These are phyloP conservation scores for Podarcis cretensis DNA, from an alignment of 2,113 vertebrate genomes.

Conservation along the genomic window DNA sequence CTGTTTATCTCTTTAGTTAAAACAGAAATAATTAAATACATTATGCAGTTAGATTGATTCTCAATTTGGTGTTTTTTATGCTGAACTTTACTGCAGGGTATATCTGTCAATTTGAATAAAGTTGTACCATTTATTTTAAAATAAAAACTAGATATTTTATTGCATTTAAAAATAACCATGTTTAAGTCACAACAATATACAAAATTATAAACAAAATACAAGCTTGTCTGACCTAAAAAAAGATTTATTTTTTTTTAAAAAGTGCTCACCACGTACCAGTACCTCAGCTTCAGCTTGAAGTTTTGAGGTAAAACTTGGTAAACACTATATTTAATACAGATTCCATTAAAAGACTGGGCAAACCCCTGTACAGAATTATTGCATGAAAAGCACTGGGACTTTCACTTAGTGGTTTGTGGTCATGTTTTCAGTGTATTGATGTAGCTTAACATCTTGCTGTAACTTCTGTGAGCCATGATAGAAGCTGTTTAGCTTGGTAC, in stretches of 20 bases:
- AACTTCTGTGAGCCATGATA: not conserved
- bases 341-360: not conserved
- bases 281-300: not conserved
- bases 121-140: no score
- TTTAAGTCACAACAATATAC: not conserved
- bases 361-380: not conserved
- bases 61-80: not conserved
- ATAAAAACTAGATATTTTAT: not conserved
- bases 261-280: no score
- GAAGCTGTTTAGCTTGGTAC: not conserved
- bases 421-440: not conserved
- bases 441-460: not conserved
- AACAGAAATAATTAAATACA: not conserved
- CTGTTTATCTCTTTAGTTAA: not conserved
- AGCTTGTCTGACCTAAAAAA: no score
- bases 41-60: not conserved
- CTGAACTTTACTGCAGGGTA: not conserved
- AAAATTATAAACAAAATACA: not conserved
- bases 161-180: not conserved
- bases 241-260: no score
- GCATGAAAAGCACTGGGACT: not conserved
- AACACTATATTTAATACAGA: not conserved
- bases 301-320: no score
- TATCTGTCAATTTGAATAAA: not conserved
- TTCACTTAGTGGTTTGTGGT: no score